Percentiles rank a stretch among this genome's conserved stretches.
These are phyloP conservation scores for Microctonus brassicae DNA, from an alignment of 2,888 invertebrate genomes.

Conservation along the genomic window DNA sequence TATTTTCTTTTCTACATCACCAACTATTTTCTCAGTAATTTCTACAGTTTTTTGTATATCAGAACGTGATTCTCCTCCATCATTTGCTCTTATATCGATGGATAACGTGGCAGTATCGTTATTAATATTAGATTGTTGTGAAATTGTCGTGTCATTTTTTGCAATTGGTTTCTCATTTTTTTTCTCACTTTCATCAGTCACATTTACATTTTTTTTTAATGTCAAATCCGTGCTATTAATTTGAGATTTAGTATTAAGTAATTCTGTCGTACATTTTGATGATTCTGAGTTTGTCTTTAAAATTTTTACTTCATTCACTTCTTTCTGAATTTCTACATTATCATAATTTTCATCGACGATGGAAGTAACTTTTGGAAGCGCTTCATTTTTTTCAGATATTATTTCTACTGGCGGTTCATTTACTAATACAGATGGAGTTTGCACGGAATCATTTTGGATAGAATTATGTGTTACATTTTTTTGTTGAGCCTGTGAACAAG, in stretches of 20 bases:
- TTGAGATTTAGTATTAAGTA: neutral
- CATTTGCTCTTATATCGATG: neutral
- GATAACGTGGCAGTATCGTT: neutral
- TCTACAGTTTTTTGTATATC: neutral
- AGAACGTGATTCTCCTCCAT: neutral
- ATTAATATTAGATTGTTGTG: neutral
- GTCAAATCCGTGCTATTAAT: neutral
- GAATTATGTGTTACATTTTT: constrained; percentile 33
- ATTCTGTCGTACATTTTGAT: neutral
- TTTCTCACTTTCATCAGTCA: constrained; percentile 8
- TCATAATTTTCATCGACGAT: neutral
- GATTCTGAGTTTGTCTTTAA: neutral
- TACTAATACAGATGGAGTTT: neutral
- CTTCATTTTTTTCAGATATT: neutral
- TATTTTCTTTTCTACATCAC: neutral
- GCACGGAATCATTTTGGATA: neutral
- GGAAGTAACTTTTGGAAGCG: neutral
- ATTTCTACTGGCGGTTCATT: neutral
- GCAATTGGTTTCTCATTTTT: neutral
- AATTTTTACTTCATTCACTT: neutral
- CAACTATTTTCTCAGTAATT: neutral
- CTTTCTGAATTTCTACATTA: neutral
- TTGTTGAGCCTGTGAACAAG: constrained; percentile 12
- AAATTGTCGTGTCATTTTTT: neutral
- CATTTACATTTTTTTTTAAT: neutral